Conservation (phyloP, 2,888 invertebrate genomes). For the Tuberolachnus salignus region DNA sequence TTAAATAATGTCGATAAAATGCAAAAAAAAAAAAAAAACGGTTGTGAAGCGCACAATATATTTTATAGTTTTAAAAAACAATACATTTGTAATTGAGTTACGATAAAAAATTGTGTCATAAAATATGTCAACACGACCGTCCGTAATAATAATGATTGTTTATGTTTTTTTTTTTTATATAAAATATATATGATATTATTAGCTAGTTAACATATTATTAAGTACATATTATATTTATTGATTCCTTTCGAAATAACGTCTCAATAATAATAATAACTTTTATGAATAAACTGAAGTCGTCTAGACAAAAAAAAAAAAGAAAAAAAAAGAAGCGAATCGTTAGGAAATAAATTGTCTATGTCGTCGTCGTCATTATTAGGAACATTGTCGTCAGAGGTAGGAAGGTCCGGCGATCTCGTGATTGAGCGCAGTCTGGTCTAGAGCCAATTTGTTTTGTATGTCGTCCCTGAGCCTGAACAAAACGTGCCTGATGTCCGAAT, state of each 20-base stretch:
- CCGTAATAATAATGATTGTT: background rate
- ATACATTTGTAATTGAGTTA: background rate
- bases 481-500: conserved; percentile 75
- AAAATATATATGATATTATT: background rate
- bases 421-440: conserved; percentile 4
- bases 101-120: conserved; percentile 14
- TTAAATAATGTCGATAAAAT: conserved; percentile 39
- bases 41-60: background rate
- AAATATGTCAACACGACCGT: background rate
- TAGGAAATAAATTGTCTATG: conserved; percentile 43
- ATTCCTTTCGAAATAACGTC: background rate
- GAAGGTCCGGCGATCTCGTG: conserved; percentile 29
- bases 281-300: background rate
- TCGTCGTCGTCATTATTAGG: conserved; percentile 10
- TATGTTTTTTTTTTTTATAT: background rate
- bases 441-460: conserved; percentile 62
- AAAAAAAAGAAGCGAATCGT: background rate
- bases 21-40: conserved; percentile 10
- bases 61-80: conserved; percentile 17
- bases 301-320: background rate
- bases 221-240: conserved; percentile 16
- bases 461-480: conserved; percentile 78
- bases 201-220: conserved; percentile 20
- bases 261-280: background rate
- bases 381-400: conserved; percentile 45